Evolutionary conservation across 2,797 vertebrate genomes (phyloP).

Genomic region (Momotus momota): DNA sequence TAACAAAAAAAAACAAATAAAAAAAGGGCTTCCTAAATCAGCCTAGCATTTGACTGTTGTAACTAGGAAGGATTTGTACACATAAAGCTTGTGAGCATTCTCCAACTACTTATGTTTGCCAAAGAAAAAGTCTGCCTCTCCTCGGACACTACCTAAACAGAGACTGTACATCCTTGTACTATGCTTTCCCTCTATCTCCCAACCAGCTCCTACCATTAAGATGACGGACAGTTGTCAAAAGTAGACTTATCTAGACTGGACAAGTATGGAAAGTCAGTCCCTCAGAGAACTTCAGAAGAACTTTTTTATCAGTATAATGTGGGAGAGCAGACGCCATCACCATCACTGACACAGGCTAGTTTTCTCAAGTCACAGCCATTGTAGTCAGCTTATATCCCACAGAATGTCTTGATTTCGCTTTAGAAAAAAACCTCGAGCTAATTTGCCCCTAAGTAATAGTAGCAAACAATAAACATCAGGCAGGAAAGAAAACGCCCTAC

Average conservation of each 20-base stretch:
- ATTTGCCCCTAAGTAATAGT: not conserved
- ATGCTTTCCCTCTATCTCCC: not conserved
- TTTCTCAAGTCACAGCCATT: not conserved
- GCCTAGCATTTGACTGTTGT: not conserved
- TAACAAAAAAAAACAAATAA: not conserved
- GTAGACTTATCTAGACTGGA: not conserved
- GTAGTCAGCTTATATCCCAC: not conserved
- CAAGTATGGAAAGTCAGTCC: not conserved
- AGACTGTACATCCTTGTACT: not conserved
- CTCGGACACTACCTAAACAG: not conserved
- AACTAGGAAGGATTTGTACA: not conserved
- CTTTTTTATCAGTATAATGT: not conserved
- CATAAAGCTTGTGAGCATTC: not conserved
- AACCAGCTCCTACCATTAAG: not conserved
- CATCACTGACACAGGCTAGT: not conserved
- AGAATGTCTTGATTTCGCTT: not conserved
- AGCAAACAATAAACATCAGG: not conserved
- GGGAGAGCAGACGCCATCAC: not conserved
- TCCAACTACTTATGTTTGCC: accelerated
- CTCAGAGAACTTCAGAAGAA: not conserved
- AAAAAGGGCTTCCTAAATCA: not conserved
- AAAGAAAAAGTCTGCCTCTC: not conserved
- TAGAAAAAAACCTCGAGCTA: not conserved
- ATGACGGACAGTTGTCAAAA: not conserved
- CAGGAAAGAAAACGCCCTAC: not conserved